Evolutionary conservation across 2,888 invertebrate species (phyloP), one percentile per base, ranked within the genome.

Genomic region (Tanytarsus gracilentus): DNA sequence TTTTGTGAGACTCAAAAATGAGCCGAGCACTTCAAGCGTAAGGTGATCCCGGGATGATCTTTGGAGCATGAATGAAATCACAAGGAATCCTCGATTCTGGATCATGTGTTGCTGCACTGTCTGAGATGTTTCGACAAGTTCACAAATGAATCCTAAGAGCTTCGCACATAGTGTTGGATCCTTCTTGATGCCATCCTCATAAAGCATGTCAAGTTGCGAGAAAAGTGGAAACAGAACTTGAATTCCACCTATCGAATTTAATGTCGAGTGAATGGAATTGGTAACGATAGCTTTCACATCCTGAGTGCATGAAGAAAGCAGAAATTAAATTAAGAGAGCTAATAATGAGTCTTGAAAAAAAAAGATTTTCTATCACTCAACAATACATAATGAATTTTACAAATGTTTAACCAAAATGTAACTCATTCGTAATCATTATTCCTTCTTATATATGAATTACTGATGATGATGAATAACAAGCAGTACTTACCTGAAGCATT

Each of bases 91-190:
- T 67, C 96, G 86, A 74, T 95, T 96, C 75, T 98, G 98, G 73
- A 97, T 90, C 89, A 99, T 94, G 75, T 99, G 99, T 72, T 99
- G 98, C 72, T 99, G 99, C 62, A 98, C 96, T 36, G 95, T 95
- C 71, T 91, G 88, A 66, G 97, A 98, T 44, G 92, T 92, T 74
- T 96, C 95, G 66, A 99, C 90, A 70, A 99, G 79, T 70, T 97
- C 96, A 74, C 96, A 96, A 68, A 99, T 91, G 78, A 99, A 93
- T 63, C 94, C 92, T 73, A 99, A 82, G 64, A 99, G 80, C 72
- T 95, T 96, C 56, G 94, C 93, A 80, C 96, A 93, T 69, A 93
- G 77, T 69, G 89, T 84, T 63, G 91, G 86, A 77, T 93, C 92
- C 70, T 88, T 80, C 75, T 90, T 91, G 64, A 86, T 82, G 70